These are phyloP conservation scores for Sarotherodon lohbergeri DNA, from an alignment of 2,113 vertebrate species.

Conservation along the genomic window DNA sequence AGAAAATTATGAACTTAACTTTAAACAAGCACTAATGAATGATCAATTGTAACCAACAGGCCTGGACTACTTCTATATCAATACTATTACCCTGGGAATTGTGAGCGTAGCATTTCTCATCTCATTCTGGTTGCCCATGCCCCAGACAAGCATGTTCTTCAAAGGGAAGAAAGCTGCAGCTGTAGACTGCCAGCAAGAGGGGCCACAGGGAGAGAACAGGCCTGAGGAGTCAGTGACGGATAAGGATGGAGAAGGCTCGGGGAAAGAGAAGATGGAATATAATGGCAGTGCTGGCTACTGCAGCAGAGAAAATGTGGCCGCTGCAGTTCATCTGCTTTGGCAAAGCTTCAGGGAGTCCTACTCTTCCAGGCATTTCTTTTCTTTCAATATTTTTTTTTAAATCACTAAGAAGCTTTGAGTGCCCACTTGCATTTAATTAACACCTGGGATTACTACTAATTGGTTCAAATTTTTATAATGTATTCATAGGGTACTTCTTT, in stretches of 20 bases:
- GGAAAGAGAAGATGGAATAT: background rate
- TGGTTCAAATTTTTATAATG: background rate
- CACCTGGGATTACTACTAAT: background rate
- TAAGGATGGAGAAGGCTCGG: background rate
- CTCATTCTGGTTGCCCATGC: constrained; percentile 66
- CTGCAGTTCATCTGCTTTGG: constrained; percentile 54
- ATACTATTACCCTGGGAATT: constrained; percentile 59
- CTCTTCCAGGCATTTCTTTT: constrained; percentile 51
- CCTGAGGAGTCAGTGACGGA: background rate
- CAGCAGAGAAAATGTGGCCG: constrained; percentile 14
- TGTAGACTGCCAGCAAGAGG: constrained; percentile 9
- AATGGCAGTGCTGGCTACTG: constrained; percentile 9
- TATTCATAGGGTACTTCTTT: background rate
- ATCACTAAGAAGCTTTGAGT: background rate
- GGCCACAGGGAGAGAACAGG: background rate
- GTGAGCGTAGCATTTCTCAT: constrained; percentile 56
- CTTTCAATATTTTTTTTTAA: background rate
- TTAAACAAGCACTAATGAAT: background rate
- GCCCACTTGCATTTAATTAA: background rate
- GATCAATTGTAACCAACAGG: constrained; percentile 13
- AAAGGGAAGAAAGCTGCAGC: constrained; percentile 4
- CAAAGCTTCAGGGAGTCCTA: constrained; percentile 65
- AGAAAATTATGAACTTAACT: background rate
- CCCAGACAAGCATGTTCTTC: constrained; percentile 62
- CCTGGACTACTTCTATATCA: constrained; percentile 65